These are phyloP conservation scores for Ophioderma brevispina DNA, from an alignment of 35 echinoderm and acorn worm genomes.

Conservation along the genomic window DNA sequence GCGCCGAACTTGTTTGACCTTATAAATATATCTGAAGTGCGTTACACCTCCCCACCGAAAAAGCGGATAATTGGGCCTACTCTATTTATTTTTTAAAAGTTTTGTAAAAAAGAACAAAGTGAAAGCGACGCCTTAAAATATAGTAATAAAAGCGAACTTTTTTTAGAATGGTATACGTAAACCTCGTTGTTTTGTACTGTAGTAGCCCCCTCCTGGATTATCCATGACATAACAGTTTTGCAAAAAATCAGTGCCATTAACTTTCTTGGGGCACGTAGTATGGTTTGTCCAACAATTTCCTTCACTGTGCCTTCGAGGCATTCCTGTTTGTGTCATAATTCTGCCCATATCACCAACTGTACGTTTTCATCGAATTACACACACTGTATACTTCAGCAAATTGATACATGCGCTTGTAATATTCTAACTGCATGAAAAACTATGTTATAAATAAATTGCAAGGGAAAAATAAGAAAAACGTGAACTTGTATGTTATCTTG, in stretches of 20 bases:
- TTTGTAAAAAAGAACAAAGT: no score
- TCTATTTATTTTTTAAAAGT: no score
- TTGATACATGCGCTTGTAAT: no score
- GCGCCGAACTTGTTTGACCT: no score
- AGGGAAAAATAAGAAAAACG: not conserved
- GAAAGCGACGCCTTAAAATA: no score
- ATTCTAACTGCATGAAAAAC: not conserved
- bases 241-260: not conserved
- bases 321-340: not conserved
- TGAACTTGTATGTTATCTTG: not conserved
- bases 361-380: not conserved
- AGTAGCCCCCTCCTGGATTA: not conserved
- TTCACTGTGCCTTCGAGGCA: not conserved
- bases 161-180: no score
- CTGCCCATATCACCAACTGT: not conserved
- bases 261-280: not conserved
- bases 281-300: not conserved
- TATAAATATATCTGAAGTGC: no score
- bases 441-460: not conserved
- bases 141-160: no score
- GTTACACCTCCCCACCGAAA: no score
- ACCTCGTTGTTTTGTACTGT: no score
- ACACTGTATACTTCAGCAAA: not conserved
- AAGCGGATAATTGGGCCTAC: no score
- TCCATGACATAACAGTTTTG: slow-evolving; percentile 3